Evolutionary conservation across 2,888 invertebrate genomes (phyloP).

Genomic region (Ellobium chinense): DNA sequence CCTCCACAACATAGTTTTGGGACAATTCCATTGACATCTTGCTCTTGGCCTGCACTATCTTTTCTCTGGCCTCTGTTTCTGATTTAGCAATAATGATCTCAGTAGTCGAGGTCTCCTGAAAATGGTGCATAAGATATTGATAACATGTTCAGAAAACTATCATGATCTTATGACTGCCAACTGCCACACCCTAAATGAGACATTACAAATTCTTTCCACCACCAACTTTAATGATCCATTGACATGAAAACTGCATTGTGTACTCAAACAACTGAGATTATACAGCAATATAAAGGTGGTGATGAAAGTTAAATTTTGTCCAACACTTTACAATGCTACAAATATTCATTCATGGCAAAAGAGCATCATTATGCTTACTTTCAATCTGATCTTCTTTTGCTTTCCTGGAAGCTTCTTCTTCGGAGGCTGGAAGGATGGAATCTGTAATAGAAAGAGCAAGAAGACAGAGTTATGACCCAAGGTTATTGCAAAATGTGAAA

Average conservation of each 20-base stretch:
- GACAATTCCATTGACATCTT: slow-evolving; percentile 18
- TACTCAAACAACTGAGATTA: no score
- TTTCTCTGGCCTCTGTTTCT: background rate
- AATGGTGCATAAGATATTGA: background rate
- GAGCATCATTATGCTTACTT: slow-evolving; percentile 49
- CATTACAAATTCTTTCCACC: no score
- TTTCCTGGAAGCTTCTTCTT: slow-evolving; percentile 46
- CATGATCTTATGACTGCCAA: no score
- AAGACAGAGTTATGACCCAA: no score
- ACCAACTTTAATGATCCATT: no score
- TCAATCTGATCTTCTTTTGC: slow-evolving; percentile 53
- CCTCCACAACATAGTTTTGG: slow-evolving; percentile 45
- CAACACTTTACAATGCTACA: no score
- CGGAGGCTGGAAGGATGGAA: slow-evolving; percentile 55
- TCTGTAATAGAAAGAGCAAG: slow-evolving; percentile 49
- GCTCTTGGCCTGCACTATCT: slow-evolving; percentile 8
- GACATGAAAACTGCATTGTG: no score
- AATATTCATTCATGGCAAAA: no score
- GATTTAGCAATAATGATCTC: slow-evolving; percentile 21
- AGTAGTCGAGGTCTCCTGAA: slow-evolving; percentile 7
- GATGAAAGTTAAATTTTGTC: no score
- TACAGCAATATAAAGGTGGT: no score
- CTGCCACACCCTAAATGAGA: no score
- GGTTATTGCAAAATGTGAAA: slow-evolving; percentile 14
- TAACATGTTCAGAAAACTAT: no score